Percentiles rank a stretch among this genome's conserved stretches.
phyloP scores from a whole-genome alignment of 2,113 vertebrate genomes.

The Sinocyclocheilus maitianheensis region DNA sequence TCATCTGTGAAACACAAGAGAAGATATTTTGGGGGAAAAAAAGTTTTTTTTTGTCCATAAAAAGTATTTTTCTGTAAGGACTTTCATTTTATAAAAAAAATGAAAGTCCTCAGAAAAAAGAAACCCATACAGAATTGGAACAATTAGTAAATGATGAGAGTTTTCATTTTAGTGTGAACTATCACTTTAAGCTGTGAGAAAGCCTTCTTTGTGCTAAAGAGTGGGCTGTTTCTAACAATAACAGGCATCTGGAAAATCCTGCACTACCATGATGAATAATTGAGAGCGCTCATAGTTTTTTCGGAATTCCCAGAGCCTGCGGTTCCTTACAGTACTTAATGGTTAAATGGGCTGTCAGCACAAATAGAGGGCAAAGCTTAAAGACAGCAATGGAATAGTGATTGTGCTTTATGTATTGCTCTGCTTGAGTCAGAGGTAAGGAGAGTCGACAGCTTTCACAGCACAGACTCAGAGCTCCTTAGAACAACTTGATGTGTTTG shows the following conservation, averaged over 20 bases:
- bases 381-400: constrained; percentile 17
- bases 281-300: background rate
- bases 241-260: background rate
- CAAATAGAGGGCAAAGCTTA: constrained; percentile 23
- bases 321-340: background rate
- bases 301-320: background rate
- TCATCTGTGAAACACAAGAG: background rate
- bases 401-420: background rate
- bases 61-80: background rate
- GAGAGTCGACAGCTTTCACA: constrained; percentile 5
- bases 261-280: constrained; percentile 16
- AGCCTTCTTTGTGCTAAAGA: background rate
- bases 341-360: constrained; percentile 3
- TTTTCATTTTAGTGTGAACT: background rate
- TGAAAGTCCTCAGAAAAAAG: background rate
- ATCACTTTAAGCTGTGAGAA: background rate
- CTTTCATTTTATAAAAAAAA: background rate
- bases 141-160: background rate
- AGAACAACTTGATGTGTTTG: background rate
- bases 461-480: background rate
- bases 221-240: background rate
- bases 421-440: constrained; percentile 9
- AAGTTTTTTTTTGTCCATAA: background rate
- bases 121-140: background rate
- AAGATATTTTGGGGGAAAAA: background rate